Percentiles rank a stretch among this genome's conserved stretches.
Conservation (phyloP, 2,888 invertebrate genomes). For the Phalera bucephala region DNA sequence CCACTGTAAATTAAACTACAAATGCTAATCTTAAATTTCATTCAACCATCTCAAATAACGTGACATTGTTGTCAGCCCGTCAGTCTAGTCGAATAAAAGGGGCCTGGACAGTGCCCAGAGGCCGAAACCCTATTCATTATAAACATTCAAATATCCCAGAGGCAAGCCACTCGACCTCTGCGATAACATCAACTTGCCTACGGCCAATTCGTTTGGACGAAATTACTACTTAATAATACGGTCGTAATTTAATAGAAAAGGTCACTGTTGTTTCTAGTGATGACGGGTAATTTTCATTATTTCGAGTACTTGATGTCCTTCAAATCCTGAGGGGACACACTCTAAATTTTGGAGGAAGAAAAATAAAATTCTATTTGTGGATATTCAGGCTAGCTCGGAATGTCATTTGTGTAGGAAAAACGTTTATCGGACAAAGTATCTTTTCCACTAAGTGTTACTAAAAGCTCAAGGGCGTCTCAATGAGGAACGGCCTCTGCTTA, state of each 20-base stretch:
- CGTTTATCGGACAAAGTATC: too few relatives aligned
- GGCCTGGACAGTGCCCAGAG: not conserved
- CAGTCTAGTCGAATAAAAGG: not conserved
- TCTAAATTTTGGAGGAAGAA: conserved; percentile 9
- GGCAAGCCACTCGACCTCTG: conserved; percentile 7
- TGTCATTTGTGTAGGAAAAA: too few relatives aligned
- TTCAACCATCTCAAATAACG: not conserved
- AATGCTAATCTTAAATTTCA: too few relatives aligned
- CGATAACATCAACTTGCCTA: conserved; percentile 32
- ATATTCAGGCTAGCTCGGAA: too few relatives aligned
- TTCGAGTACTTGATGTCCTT: conserved; percentile 27
- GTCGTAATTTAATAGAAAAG: conserved; percentile 44
- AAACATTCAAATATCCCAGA: conserved; percentile 9
- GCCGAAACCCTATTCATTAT: not conserved
- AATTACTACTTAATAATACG: conserved; percentile 42
- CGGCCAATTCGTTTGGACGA: conserved; percentile 33
- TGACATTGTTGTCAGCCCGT: not conserved
- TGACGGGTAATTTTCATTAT: conserved; percentile 39
- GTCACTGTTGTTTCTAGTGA: conserved; percentile 42
- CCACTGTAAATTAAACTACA: too few relatives aligned
- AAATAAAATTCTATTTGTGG: conserved; percentile 27
- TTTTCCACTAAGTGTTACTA: too few relatives aligned
- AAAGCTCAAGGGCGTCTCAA: too few relatives aligned
- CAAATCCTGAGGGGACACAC: conserved; percentile 5
- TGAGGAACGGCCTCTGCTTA: too few relatives aligned